Evolutionary conservation across 2,113 vertebrate species (phyloP).

Genomic region (Lophotis ruficrista): DNA sequence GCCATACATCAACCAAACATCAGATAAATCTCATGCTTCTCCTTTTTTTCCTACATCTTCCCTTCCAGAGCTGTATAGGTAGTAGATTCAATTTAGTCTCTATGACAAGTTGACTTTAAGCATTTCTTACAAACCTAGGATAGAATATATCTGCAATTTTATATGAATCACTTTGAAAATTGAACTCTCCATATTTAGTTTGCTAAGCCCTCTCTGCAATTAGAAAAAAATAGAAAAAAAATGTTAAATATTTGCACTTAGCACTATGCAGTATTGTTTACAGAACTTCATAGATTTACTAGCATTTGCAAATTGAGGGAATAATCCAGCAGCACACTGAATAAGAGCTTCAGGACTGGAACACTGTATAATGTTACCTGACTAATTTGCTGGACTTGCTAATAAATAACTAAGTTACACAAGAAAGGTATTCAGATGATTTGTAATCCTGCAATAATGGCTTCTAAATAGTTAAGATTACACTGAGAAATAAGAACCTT

Average conservation of each 20-base stretch:
- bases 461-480: slow-evolving; percentile 82
- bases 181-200: background rate
- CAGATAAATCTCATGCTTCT: slow-evolving; percentile 78
- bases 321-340: background rate
- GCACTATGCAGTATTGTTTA: background rate
- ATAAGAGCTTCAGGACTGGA: background rate
- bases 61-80: slow-evolving; percentile 64
- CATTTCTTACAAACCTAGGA: slow-evolving; percentile 74
- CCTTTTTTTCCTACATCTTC: slow-evolving; percentile 63
- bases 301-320: background rate
- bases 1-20: slow-evolving; percentile 79
- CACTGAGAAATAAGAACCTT: slow-evolving; percentile 77
- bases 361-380: slow-evolving; percentile 8
- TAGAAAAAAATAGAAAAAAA: background rate
- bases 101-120: slow-evolving; percentile 80
- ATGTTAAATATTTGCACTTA: background rate
- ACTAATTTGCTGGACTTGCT: slow-evolving; percentile 51
- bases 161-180: slow-evolving; percentile 70
- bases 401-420: slow-evolving; percentile 64
- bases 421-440: slow-evolving; percentile 71
- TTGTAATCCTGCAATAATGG: slow-evolving; percentile 76
- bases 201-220: background rate
- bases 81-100: slow-evolving; percentile 79
- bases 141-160: slow-evolving; percentile 69
- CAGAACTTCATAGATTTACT: background rate